phyloP scores from a whole-genome alignment of 1,140 invertebrate species.

The Drosophila elegans region DNA sequence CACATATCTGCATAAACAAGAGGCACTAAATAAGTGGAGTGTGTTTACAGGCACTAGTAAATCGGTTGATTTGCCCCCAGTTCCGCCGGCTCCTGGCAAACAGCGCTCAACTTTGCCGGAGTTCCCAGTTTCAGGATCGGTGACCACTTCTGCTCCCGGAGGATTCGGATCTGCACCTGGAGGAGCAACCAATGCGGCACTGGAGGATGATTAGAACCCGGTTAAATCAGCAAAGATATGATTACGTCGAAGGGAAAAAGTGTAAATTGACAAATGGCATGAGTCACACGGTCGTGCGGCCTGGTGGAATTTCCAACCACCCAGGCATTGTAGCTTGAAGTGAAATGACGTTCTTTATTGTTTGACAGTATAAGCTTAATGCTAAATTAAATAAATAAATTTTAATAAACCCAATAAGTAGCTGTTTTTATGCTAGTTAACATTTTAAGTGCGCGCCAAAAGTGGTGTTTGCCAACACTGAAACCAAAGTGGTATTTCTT shows the following conservation, averaged over 20 bases:
- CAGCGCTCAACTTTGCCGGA: slow-evolving; percentile 56
- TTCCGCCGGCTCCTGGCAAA: slow-evolving; percentile 60
- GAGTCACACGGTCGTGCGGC: slow-evolving; percentile 36
- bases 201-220: slow-evolving; percentile 54
- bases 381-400: not conserved
- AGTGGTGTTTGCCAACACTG: slow-evolving; percentile 4
- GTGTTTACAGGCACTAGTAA: slow-evolving; percentile 61
- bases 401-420: not conserved
- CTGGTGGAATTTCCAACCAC: not conserved
- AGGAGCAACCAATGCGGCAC: slow-evolving; percentile 54
- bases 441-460: slow-evolving; percentile 29
- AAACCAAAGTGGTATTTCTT: not conserved
- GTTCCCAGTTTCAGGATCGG: slow-evolving; percentile 43
- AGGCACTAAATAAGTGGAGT: slow-evolving; percentile 14
- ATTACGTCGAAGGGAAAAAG: slow-evolving; percentile 26
- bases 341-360: slow-evolving; percentile 13
- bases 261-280: slow-evolving; percentile 31
- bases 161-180: slow-evolving; percentile 19
- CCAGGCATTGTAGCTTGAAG: slow-evolving; percentile 1
- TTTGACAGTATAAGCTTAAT: slow-evolving; percentile 6
- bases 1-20: slow-evolving; percentile 13
- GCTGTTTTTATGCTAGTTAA: not conserved
- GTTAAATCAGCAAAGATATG: not conserved
- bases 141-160: slow-evolving; percentile 16
- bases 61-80: slow-evolving; percentile 70